Percentiles rank a stretch among this genome's conserved stretches.
Conservation (phyloP, 2,888 invertebrate genomes). For the Diarsia mendica region DNA sequence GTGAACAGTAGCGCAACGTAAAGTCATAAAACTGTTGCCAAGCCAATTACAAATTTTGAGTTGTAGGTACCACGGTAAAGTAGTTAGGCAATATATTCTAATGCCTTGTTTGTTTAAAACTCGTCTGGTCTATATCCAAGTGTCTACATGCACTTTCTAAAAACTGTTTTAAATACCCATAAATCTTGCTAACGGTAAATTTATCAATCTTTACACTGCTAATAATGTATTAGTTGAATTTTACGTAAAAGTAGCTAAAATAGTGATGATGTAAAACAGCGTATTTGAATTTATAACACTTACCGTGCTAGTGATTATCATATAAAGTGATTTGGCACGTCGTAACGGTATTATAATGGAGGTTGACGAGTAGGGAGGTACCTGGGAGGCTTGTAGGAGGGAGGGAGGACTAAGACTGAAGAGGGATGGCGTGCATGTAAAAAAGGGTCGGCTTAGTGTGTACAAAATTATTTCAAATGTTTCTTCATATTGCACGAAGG, state of each 20-base stretch:
- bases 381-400: background rate
- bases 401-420: background rate
- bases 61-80: constrained; percentile 17
- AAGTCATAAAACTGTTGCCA: constrained; percentile 33
- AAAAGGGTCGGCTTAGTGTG: constrained; percentile 10
- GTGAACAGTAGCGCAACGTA: constrained; percentile 13
- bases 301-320: constrained; percentile 35
- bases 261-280: constrained; percentile 13
- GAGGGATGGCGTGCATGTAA: constrained; percentile 3
- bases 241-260: constrained; percentile 16
- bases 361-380: constrained; percentile 14
- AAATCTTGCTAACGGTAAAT: constrained; percentile 48
- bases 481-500: background rate
- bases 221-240: constrained; percentile 31
- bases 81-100: constrained; percentile 33
- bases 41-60: constrained; percentile 33
- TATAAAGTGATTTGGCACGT: constrained; percentile 31
- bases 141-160: constrained; percentile 40
- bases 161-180: constrained; percentile 48
- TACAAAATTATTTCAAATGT: constrained; percentile 9
- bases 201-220: constrained; percentile 48
- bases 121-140: constrained; percentile 52
- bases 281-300: constrained; percentile 24
- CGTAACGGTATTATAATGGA: constrained; percentile 22
- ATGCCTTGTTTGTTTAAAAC: constrained; percentile 38